A percentile compares a stretch with the other conserved stretches of the same genome.
Conservation (phyloP, 2,113 vertebrate species). For the Ammodytes dubius region DNA sequence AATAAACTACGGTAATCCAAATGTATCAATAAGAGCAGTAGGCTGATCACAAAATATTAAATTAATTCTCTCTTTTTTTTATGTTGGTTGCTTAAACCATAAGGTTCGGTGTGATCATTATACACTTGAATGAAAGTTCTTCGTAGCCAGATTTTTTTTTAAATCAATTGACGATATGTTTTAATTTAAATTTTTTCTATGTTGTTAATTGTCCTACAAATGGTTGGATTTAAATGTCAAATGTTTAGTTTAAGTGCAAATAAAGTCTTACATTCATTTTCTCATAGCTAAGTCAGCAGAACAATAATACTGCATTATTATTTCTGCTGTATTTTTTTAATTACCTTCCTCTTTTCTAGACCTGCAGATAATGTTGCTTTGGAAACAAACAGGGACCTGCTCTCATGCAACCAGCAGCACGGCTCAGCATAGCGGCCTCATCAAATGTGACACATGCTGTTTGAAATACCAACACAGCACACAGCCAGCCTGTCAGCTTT, state of each 20-base stretch:
- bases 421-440: constrained; percentile 45
- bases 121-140: too few species aligned
- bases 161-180: too few species aligned
- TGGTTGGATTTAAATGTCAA: not conserved
- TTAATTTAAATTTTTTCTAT: not conserved
- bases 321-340: not conserved
- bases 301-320: not conserved
- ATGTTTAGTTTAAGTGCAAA: not conserved
- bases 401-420: constrained; percentile 23
- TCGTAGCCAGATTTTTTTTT: too few species aligned
- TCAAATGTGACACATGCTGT: constrained; percentile 80
- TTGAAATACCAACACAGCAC: constrained; percentile 75
- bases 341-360: not conserved
- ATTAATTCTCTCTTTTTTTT: too few species aligned
- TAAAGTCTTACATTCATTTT: not conserved
- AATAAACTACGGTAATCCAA: too few species aligned
- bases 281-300: not conserved
- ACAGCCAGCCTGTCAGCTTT: constrained; percentile 67
- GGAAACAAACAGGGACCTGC: constrained; percentile 40
- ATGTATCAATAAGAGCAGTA: too few species aligned
- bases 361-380: constrained; percentile 30
- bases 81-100: too few species aligned
- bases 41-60: too few species aligned
- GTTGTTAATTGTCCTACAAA: not conserved
- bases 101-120: too few species aligned